These are phyloP conservation scores for Thymelicus lineola DNA, from an alignment of 2,888 invertebrate genomes.

Conservation along the genomic window DNA sequence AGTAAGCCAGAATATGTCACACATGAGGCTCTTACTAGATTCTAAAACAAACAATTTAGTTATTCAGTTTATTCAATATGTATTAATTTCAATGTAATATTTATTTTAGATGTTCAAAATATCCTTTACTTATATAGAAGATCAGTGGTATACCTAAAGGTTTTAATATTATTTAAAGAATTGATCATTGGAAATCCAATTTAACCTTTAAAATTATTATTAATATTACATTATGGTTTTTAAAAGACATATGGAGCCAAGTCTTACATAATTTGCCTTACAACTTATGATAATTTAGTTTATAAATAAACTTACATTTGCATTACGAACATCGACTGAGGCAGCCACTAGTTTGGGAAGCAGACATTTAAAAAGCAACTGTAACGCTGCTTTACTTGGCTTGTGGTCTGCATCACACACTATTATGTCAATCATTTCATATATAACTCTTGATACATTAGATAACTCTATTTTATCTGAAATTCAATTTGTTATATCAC, in stretches of 20 bases:
- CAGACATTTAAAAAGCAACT: conserved; percentile 70
- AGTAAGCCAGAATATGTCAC: conserved; percentile 73
- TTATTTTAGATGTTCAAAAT: no score
- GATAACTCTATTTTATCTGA: conserved; percentile 69
- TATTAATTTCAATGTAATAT: no score
- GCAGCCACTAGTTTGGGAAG: conserved; percentile 70
- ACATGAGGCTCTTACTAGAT: conserved; percentile 69
- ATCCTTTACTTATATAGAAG: no score
- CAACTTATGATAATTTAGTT: neutral
- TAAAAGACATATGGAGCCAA: neutral
- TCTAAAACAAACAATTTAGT: conserved; percentile 54
- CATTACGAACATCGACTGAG: conserved; percentile 61
- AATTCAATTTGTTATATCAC: neutral
- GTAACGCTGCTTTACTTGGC: conserved; percentile 61
- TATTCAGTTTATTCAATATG: no score
- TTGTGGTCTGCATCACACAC: conserved; percentile 55
- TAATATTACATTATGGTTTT: no score
- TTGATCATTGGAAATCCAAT: no score
- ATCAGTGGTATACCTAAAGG: no score
- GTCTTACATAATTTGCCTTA: neutral
- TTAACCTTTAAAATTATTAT: no score
- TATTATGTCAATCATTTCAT: conserved; percentile 70
- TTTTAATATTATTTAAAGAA: no score
- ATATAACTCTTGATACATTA: conserved; percentile 62
- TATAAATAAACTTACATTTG: conserved; percentile 61